phyloP scores from a whole-genome alignment of 1,140 invertebrate genomes.

The Trichonephila clavipes region DNA sequence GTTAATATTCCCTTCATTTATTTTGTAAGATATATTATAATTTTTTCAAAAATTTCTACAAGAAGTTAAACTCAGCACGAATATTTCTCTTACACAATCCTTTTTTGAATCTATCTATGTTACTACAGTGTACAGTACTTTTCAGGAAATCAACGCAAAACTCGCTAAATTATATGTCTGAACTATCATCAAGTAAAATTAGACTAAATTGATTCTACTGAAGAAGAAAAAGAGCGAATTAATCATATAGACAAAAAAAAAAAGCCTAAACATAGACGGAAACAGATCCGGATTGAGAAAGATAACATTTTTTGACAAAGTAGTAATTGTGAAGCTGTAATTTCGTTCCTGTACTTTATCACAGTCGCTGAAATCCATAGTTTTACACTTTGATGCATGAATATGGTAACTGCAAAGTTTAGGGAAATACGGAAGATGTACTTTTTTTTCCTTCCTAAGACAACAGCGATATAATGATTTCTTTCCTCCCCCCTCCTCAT shows the following conservation, averaged over 20 bases:
- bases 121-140: too few species aligned
- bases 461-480: slow-evolving; percentile 23
- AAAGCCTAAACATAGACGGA: not conserved
- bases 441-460: not conserved
- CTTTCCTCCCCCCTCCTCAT: not conserved
- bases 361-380: not conserved
- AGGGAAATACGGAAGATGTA: not conserved
- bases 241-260: not conserved
- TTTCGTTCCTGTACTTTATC: not conserved
- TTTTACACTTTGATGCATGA: not conserved
- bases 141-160: too few species aligned
- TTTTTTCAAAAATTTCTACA: too few species aligned
- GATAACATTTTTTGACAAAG: not conserved
- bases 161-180: too few species aligned
- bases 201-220: too few species aligned
- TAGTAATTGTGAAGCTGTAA: not conserved
- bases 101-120: too few species aligned
- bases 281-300: slow-evolving; percentile 1
- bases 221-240: too few species aligned
- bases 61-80: too few species aligned
- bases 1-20: too few species aligned
- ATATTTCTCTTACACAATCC: too few species aligned
- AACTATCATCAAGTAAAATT: too few species aligned
- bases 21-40: too few species aligned
- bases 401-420: not conserved